phyloP scores from a whole-genome alignment of 2,797 vertebrate genomes.

The Cephalopachus bancanus region DNA sequence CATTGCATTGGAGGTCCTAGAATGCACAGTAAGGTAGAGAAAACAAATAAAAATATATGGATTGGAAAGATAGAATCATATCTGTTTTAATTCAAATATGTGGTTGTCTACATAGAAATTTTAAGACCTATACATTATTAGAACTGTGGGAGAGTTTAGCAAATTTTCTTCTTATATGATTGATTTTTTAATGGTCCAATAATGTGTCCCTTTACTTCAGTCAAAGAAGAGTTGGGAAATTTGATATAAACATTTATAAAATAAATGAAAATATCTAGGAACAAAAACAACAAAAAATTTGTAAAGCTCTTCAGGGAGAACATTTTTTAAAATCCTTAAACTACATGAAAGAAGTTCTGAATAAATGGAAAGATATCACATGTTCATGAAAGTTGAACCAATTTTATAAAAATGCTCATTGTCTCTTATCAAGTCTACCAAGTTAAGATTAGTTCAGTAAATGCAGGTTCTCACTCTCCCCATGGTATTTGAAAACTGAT shows the following conservation, averaged over 20 bases:
- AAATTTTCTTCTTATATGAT: not conserved
- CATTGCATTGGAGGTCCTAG: not conserved
- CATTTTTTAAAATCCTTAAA: not conserved
- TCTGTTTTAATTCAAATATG: not conserved
- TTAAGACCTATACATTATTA: not conserved
- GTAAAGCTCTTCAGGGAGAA: not conserved
- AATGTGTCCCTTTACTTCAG: not conserved
- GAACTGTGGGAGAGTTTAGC: not conserved
- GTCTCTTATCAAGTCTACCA: not conserved
- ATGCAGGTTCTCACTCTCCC: not conserved
- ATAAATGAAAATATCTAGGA: not conserved
- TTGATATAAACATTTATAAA: not conserved
- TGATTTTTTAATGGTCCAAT: not conserved
- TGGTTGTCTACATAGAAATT: not conserved
- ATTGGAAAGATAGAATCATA: not conserved
- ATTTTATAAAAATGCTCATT: not conserved
- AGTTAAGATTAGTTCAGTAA: not conserved
- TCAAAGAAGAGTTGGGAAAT: not conserved
- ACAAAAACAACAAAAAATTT: not conserved
- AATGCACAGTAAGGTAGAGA: not conserved
- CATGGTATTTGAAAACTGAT: not conserved
- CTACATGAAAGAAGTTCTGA: not conserved
- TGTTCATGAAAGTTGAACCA: not conserved
- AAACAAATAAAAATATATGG: not conserved
- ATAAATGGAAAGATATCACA: not conserved